A percentile compares a stretch with the other conserved stretches of the same genome.
phyloP scores from a whole-genome alignment of 2,888 invertebrate genomes.

The Ischnura elegans region DNA sequence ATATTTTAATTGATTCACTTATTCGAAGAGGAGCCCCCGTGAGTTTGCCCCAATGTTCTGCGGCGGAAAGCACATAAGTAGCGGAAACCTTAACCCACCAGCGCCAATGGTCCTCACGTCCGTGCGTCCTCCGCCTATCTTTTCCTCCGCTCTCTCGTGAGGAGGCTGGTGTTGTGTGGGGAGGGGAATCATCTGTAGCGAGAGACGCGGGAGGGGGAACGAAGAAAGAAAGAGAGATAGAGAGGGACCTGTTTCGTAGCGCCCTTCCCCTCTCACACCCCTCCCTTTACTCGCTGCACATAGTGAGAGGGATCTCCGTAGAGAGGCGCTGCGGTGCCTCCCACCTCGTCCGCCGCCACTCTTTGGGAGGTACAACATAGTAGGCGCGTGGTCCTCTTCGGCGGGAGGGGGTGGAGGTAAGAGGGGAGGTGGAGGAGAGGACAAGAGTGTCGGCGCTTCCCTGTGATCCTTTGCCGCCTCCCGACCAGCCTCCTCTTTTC shows the following conservation, averaged over 20 bases:
- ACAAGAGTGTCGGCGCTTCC: not conserved
- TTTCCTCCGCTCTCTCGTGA: not conserved
- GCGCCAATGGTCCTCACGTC: too few relatives aligned
- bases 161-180: not conserved
- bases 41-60: too few relatives aligned
- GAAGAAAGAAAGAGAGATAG: not conserved
- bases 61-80: too few relatives aligned
- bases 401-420: not conserved
- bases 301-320: not conserved
- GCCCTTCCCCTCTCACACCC: not conserved
- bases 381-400: conserved; percentile 18
- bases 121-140: not conserved
- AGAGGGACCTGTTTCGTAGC: conserved; percentile 19
- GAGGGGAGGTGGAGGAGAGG: not conserved
- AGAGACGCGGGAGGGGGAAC: not conserved
- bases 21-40: too few relatives aligned
- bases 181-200: not conserved
- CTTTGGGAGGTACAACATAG: not conserved
- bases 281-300: not conserved
- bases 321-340: conserved; percentile 2
- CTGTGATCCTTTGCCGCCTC: conserved; percentile 33
- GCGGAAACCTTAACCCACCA: too few relatives aligned
- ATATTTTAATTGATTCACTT: too few relatives aligned
- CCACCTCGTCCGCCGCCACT: not conserved
- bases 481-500: not conserved